Conservation (phyloP, 2,888 invertebrate genomes). For the Rhogogaster chlorosoma region DNA sequence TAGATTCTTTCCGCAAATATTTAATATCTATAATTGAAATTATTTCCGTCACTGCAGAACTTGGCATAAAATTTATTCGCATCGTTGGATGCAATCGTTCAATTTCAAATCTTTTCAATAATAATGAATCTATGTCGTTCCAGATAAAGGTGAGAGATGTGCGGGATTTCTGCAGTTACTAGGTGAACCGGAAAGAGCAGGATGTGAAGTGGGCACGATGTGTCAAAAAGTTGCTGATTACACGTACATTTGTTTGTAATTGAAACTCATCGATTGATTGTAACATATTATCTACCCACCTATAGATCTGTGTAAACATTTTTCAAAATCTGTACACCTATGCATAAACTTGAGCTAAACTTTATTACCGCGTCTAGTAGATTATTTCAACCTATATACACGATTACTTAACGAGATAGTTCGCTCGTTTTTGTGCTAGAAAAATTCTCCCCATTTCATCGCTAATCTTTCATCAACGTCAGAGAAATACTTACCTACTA, state of each 20-base stretch:
- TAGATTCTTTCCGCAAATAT: background rate
- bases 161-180: background rate
- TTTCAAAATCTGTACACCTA: no score
- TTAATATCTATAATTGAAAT: background rate
- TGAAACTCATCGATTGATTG: background rate
- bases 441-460: background rate
- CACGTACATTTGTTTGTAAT: constrained; percentile 8
- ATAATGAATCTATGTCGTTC: background rate
- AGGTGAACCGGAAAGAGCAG: background rate
- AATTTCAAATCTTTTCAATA: background rate
- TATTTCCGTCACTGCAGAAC: background rate
- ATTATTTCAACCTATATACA: background rate
- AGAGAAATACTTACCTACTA: background rate
- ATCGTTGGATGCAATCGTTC: background rate
- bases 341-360: background rate
- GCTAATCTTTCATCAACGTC: background rate
- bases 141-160: constrained; percentile 12
- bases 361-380: background rate
- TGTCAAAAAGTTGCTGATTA: background rate
- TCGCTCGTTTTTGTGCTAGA: background rate
- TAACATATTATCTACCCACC: background rate
- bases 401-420: background rate
- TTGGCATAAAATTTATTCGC: background rate
- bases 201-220: background rate
- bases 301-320: background rate